Percentiles rank a stretch among this genome's conserved stretches.
Conservation (phyloP, 2,797 vertebrate species). For the Erpetoichthys calabaricus region DNA sequence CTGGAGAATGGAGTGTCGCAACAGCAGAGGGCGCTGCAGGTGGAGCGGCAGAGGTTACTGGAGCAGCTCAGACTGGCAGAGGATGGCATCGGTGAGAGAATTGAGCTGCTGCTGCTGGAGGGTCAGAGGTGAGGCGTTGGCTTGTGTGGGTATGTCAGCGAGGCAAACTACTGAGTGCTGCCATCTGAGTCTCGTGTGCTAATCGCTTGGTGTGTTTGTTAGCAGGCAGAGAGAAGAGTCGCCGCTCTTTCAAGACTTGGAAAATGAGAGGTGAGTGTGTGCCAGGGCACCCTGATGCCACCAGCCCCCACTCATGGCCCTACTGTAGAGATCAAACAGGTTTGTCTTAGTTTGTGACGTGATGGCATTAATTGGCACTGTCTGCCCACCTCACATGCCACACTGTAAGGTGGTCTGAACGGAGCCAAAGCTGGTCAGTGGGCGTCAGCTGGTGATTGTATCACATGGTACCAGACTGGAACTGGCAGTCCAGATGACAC, state of each 20-base stretch:
- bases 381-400: neutral
- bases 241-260: slow-evolving; percentile 73
- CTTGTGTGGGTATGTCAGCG: neutral
- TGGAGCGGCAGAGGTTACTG: slow-evolving; percentile 59
- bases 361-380: neutral
- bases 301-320: too few relatives aligned
- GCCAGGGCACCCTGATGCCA: neutral
- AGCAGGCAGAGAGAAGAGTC: slow-evolving; percentile 72
- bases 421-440: too few relatives aligned
- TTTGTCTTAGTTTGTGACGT: too few relatives aligned
- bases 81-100: slow-evolving; percentile 45
- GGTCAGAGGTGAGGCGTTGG: slow-evolving; percentile 54
- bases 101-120: slow-evolving; percentile 68
- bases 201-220: neutral
- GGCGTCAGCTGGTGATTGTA: too few relatives aligned
- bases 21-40: slow-evolving; percentile 62
- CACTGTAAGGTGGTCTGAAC: too few relatives aligned
- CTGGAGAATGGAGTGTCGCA: slow-evolving; percentile 61
- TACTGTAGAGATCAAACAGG: neutral
- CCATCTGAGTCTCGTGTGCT: neutral
- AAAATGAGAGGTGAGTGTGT: slow-evolving; percentile 73
- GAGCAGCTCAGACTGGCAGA: slow-evolving; percentile 65
- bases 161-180: too few relatives aligned
- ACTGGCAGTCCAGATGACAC: too few relatives aligned
- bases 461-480: too few relatives aligned